Evolutionary conservation across 2,888 invertebrate genomes (phyloP).

Genomic region (Andrena bucephala): DNA sequence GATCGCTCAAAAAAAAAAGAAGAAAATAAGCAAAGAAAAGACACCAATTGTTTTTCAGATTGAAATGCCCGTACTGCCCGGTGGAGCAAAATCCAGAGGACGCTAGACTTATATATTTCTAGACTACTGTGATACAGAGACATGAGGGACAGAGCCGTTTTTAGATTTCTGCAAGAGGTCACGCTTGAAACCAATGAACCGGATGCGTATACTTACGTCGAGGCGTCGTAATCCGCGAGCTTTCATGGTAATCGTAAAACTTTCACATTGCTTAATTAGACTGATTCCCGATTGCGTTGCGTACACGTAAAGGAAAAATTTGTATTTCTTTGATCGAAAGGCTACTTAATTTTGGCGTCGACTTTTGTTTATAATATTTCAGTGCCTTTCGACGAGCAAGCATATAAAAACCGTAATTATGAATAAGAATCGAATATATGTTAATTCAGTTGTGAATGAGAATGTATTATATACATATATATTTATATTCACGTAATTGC

Average conservation of each 20-base stretch:
- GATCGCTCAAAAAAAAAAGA: neutral
- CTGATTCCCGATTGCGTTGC: slow-evolving; percentile 5
- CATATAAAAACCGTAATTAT: slow-evolving; percentile 9
- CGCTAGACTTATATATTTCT: slow-evolving; percentile 97
- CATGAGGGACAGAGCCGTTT: slow-evolving; percentile 11
- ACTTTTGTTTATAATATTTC: slow-evolving; percentile 16
- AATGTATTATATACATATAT: slow-evolving; percentile 39
- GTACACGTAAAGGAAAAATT: neutral
- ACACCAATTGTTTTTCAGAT: slow-evolving; percentile 87
- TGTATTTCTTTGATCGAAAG: neutral
- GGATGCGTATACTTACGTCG: slow-evolving; percentile 28
- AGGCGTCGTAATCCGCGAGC: slow-evolving; percentile 10
- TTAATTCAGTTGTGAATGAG: slow-evolving; percentile 38
- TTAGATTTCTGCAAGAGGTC: slow-evolving; percentile 3
- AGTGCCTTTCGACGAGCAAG: slow-evolving; percentile 16
- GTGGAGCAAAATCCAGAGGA: slow-evolving; percentile 97
- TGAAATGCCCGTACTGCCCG: slow-evolving; percentile 99
- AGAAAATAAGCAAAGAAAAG: slow-evolving; percentile 58
- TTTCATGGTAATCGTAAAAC: slow-evolving; percentile 19
- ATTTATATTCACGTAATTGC: slow-evolving; percentile 36
- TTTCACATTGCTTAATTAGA: slow-evolving; percentile 15
- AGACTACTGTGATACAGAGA: slow-evolving; percentile 83
- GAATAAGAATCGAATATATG: slow-evolving; percentile 20
- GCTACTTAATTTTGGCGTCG: neutral
- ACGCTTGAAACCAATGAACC: slow-evolving; percentile 16